A percentile compares a stretch with the other conserved stretches of the same genome.
Conservation (phyloP, 2,888 invertebrate species). For the Hypomecis punctinalis region DNA sequence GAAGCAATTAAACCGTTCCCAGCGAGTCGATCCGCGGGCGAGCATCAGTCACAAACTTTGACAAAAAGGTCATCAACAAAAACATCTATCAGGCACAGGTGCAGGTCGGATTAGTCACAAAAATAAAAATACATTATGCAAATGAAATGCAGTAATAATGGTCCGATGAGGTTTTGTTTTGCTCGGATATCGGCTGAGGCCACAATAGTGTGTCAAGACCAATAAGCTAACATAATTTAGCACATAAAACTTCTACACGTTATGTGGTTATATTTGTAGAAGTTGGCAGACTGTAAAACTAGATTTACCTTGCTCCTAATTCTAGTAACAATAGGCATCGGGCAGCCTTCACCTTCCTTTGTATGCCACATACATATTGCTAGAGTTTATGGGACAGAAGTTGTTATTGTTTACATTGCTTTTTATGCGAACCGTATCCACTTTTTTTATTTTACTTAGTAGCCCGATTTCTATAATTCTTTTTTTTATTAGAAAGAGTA, state of each 20-base stretch:
- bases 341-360: constrained; percentile 21
- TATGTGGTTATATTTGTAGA: background rate
- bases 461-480: no score
- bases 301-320: constrained; percentile 16
- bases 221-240: constrained; percentile 21
- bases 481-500: no score
- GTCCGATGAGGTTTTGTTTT: constrained; percentile 49
- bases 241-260: constrained; percentile 10
- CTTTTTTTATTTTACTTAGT: no score
- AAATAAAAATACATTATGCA: constrained; percentile 50
- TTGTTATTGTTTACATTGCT: no score
- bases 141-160: constrained; percentile 55
- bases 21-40: constrained; percentile 10
- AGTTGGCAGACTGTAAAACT: constrained; percentile 4
- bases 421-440: no score
- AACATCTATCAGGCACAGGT: constrained; percentile 40
- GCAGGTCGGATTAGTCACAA: constrained; percentile 43
- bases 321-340: constrained; percentile 15
- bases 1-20: constrained; percentile 9
- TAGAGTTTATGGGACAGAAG: background rate
- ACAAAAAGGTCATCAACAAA: constrained; percentile 37
- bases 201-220: constrained; percentile 57
- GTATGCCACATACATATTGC: background rate
- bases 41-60: constrained; percentile 11
- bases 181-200: constrained; percentile 53